phyloP scores from a whole-genome alignment of 1,140 invertebrate species.

The Pseudachorutes palmiensis region DNA sequence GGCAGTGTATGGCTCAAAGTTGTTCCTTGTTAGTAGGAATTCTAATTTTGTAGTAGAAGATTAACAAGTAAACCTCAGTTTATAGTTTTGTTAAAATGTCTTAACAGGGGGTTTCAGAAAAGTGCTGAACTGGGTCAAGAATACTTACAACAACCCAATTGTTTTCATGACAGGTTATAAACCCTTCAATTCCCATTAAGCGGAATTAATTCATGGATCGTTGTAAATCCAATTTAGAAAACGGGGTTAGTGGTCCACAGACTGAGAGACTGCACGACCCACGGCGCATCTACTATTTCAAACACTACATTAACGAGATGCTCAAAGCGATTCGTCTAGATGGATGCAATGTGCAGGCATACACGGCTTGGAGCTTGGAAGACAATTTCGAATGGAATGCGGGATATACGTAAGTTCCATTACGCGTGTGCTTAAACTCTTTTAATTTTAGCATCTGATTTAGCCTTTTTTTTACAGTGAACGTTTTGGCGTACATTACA shows the following conservation, averaged over 20 bases:
- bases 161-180: slow-evolving; percentile 61
- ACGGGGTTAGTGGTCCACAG: slow-evolving; percentile 31
- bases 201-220: too few relatives aligned
- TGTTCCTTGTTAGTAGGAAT: too few relatives aligned
- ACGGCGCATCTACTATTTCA: slow-evolving; percentile 21
- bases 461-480: slow-evolving; percentile 36
- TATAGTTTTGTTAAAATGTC: slow-evolving; percentile 38
- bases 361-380: slow-evolving; percentile 26
- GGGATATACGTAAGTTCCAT: slow-evolving; percentile 35
- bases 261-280: slow-evolving; percentile 17
- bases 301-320: slow-evolving; percentile 30
- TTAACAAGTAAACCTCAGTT: neutral
- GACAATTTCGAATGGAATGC: slow-evolving; percentile 25
- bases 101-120: slow-evolving; percentile 58
- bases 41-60: neutral
- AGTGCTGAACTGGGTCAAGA: slow-evolving; percentile 54
- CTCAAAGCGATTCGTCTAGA: slow-evolving; percentile 30
- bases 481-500: neutral
- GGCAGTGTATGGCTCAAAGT: too few relatives aligned
- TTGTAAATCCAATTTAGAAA: slow-evolving; percentile 31
- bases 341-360: slow-evolving; percentile 24
- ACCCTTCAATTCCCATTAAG: neutral
- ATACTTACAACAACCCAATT: slow-evolving; percentile 53
- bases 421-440: neutral
- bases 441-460: neutral